These are phyloP conservation scores for Drusus annulatus DNA, from an alignment of 1,140 invertebrate species.

Conservation along the genomic window DNA sequence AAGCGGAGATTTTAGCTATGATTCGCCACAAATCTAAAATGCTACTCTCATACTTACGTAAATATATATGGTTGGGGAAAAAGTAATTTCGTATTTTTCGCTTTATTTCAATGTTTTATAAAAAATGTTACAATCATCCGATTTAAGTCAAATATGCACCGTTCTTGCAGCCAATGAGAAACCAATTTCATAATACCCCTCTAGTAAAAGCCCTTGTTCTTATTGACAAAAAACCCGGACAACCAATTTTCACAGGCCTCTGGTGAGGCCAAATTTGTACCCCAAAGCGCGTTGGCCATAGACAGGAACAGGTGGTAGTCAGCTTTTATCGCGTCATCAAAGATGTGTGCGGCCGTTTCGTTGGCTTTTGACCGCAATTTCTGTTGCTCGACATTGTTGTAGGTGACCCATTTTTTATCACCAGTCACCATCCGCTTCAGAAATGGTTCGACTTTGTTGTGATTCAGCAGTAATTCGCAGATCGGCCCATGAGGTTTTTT, in stretches of 20 bases:
- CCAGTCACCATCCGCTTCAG: constrained; percentile 19
- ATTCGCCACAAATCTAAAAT: too few species aligned
- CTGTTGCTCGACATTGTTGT: neutral
- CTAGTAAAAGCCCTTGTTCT: constrained; percentile 3
- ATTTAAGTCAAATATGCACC: too few species aligned
- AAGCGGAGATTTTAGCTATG: too few species aligned
- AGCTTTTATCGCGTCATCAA: neutral
- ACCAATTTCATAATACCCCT: too few species aligned
- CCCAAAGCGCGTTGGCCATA: constrained; percentile 6
- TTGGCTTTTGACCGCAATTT: too few species aligned
- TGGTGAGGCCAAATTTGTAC: neutral
- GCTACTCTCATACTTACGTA: too few species aligned
- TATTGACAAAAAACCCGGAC: constrained; percentile 13
- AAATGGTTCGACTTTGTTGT: constrained; percentile 16
- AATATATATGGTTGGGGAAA: constrained; percentile 28
- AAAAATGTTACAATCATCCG: neutral
- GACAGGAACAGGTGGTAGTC: neutral
- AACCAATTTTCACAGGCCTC: constrained; percentile 16
- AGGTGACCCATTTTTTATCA: constrained; percentile 21
- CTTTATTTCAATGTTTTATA: constrained; percentile 22
- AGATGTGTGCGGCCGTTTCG: too few species aligned
- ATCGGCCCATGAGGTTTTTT: neutral
- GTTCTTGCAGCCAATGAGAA: too few species aligned
- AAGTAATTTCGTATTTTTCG: constrained; percentile 27
- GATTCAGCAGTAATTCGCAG: constrained; percentile 20